A percentile compares a stretch with the other conserved stretches of the same genome.
phyloP scores from a whole-genome alignment of 2,888 invertebrate genomes.

The Lasioglossum figueresi region DNA sequence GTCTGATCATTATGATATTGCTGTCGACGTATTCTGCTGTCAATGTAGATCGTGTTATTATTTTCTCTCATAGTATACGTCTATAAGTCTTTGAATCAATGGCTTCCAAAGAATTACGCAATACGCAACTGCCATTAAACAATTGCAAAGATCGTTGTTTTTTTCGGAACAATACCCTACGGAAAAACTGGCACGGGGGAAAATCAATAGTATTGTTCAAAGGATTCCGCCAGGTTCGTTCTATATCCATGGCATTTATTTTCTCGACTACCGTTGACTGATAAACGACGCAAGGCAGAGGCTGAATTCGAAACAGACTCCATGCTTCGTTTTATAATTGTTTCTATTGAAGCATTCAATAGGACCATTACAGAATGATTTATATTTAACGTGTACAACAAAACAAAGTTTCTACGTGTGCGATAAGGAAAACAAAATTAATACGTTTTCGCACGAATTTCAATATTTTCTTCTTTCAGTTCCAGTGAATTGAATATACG shows the following conservation, averaged over 20 bases:
- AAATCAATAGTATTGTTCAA: slow-evolving; percentile 45
- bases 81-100: no score
- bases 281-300: background rate
- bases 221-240: background rate
- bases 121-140: slow-evolving; percentile 7
- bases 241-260: slow-evolving; percentile 17
- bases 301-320: background rate
- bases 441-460: background rate
- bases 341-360: background rate
- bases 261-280: background rate
- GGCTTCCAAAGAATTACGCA: slow-evolving; percentile 8
- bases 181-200: background rate
- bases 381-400: background rate
- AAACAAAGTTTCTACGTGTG: background rate
- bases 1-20: background rate
- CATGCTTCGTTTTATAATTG: background rate
- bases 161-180: slow-evolving; percentile 24
- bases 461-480: background rate
- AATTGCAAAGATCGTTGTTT: slow-evolving; percentile 15
- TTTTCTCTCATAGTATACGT: background rate
- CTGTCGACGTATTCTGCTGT: background rate
- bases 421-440: background rate
- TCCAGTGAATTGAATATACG: background rate
- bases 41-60: background rate
- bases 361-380: background rate